phyloP scores from a whole-genome alignment of 2,888 invertebrate species.

The Gryllus longicercus region DNA sequence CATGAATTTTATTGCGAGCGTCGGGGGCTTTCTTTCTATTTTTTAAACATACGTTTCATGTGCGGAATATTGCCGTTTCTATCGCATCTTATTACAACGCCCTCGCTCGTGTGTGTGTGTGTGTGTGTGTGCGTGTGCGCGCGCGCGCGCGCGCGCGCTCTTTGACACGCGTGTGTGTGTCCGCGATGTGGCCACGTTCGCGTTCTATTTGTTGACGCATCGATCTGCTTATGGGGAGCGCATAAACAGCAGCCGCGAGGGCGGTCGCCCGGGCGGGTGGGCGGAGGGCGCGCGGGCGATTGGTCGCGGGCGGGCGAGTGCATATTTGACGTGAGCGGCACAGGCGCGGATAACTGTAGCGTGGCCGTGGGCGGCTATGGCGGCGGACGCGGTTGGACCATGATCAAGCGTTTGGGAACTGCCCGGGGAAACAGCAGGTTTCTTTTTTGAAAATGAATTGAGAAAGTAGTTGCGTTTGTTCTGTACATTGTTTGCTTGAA shows the following conservation, averaged over 20 bases:
- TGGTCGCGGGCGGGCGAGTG: neutral
- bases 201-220: neutral
- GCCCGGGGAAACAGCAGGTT: too few species aligned
- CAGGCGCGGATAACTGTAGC: neutral
- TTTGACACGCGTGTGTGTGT: too few species aligned
- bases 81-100: neutral
- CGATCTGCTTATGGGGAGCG: neutral
- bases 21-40: neutral
- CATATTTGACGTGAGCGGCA: neutral
- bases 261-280: neutral
- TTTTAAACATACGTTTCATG: neutral
- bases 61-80: neutral
- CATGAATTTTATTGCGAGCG: neutral
- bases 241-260: neutral
- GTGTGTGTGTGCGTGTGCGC: too few species aligned
- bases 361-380: neutral
- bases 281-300: neutral
- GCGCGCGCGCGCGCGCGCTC: too few species aligned
- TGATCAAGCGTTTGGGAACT: too few species aligned
- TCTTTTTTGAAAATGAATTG: too few species aligned
- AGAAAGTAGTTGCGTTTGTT: too few species aligned
- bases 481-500: too few species aligned
- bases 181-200: neutral
- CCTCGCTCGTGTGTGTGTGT: too few species aligned
- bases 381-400: too few species aligned